phyloP scores from a whole-genome alignment of 2,113 vertebrate genomes.

The Toxostoma redivivum region DNA sequence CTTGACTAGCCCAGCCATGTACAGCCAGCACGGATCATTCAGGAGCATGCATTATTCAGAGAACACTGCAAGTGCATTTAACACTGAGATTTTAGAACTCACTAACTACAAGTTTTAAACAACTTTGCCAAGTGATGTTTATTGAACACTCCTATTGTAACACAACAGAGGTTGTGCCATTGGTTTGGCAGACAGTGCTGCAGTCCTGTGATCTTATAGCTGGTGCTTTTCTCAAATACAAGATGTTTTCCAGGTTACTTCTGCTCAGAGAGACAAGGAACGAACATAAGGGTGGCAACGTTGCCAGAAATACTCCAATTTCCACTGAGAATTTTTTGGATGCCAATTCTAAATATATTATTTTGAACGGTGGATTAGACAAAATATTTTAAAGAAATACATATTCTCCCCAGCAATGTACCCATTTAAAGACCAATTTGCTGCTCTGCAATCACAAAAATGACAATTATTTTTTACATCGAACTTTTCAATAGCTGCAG shows the following conservation, averaged over 20 bases:
- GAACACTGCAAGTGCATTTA: not conserved
- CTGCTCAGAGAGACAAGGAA: not conserved
- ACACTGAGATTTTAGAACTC: not conserved
- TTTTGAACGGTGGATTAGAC: not conserved
- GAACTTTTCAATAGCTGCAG: not conserved
- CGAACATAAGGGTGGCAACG: not conserved
- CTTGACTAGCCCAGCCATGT: not conserved
- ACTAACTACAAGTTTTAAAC: not conserved
- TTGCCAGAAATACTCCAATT: not conserved
- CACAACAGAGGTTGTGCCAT: not conserved
- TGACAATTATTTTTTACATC: not conserved
- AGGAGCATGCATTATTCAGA: not conserved
- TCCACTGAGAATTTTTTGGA: not conserved
- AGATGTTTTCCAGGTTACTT: not conserved
- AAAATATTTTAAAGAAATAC: not conserved
- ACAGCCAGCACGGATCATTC: not conserved
- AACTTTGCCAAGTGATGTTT: not conserved
- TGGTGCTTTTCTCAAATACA: not conserved
- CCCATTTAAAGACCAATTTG: not conserved
- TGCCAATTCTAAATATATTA: not conserved
- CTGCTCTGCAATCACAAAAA: not conserved
- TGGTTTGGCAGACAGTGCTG: rapidly evolving
- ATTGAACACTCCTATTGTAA: not conserved
- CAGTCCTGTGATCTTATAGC: not conserved
- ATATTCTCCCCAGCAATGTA: rapidly evolving